Conservation (phyloP, 1,140 invertebrate genomes). For the Elysia chlorotica region DNA sequence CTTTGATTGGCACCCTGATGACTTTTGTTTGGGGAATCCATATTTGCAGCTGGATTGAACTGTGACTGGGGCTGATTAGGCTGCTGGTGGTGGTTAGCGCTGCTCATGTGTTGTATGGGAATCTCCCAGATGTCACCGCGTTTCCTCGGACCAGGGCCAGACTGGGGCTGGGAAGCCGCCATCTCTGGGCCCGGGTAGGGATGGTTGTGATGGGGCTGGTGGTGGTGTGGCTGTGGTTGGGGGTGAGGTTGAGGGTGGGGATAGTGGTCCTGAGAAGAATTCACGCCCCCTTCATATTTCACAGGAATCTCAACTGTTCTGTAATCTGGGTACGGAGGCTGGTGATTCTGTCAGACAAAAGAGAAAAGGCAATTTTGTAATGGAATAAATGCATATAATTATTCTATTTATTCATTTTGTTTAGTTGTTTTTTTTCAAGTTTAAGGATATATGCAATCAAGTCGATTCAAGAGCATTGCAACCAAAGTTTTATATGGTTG, state of each 20-base stretch:
- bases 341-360: no score
- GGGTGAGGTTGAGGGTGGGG: constrained; percentile 39
- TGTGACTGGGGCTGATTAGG: background rate
- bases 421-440: no score
- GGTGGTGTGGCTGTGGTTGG: constrained; percentile 39
- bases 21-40: constrained; percentile 16
- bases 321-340: background rate
- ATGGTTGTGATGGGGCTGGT: no score
- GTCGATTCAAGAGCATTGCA: no score
- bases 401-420: no score
- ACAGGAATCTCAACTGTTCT: constrained; percentile 32
- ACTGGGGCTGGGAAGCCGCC: background rate
- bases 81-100: background rate
- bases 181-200: constrained; percentile 12
- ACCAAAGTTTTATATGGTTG: no score
- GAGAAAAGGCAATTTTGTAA: background rate
- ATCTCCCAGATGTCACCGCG: constrained; percentile 35
- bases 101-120: constrained; percentile 34
- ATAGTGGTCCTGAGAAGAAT: constrained; percentile 33
- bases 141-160: constrained; percentile 13
- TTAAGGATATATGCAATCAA: no score
- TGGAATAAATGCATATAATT: no score
- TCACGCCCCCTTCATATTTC: constrained; percentile 24
- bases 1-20: constrained; percentile 7
- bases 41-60: background rate